Evolutionary conservation across 1,140 invertebrate species (phyloP), one percentile per base, ranked within the genome.

Genomic region (Holotrichia oblita): DNA sequence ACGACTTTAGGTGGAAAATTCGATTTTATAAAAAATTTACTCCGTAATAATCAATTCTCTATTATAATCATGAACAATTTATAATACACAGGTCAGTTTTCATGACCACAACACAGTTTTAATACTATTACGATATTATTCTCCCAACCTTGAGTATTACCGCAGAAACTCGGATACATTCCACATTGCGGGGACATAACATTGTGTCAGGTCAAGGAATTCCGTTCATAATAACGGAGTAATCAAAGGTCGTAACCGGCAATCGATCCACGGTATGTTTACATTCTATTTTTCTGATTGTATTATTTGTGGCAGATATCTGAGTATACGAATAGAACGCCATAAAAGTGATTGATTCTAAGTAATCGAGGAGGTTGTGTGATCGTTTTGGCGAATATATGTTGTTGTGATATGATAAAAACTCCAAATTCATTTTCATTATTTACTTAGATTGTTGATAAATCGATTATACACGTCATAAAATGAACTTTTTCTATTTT

Each of bases 201-300:
- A 55, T 55, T 55, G 48, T 17, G 48, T 55, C 14, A 55, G 48
- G 48, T 55, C 34, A 72, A 40, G 64, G 64, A 72, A 72, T 72
- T 34, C 22, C 64, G 22, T 8, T 9, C 64, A 72, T 34, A 48
- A 48, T 55, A 55, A n/a, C 14, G 48, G 14, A 55, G n/a, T 55
- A 55, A 55, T 55, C 48, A 55, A n/a, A 55, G 48, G 17, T 55
- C 48, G 14, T 17, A 55, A 55, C 27, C 27, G 27, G 27, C 27
- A 34, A 17, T 17, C 48, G 14, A 17, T 55, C 17, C 14, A 6
- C 48, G 12, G 3, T 17, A 6, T 55, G 48, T 55, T 55, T 55
- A 17, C 14, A 55, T 17, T 55, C 48, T 17, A 55, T 55, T 55
- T 55, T 55, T 55, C 12, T 14, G 14, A 17, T 48, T 17, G n/a